Evolutionary conservation across 2,888 invertebrate genomes (phyloP), one percentile per base, ranked within the genome.

Genomic region (Lasioglossum pauxillum): DNA sequence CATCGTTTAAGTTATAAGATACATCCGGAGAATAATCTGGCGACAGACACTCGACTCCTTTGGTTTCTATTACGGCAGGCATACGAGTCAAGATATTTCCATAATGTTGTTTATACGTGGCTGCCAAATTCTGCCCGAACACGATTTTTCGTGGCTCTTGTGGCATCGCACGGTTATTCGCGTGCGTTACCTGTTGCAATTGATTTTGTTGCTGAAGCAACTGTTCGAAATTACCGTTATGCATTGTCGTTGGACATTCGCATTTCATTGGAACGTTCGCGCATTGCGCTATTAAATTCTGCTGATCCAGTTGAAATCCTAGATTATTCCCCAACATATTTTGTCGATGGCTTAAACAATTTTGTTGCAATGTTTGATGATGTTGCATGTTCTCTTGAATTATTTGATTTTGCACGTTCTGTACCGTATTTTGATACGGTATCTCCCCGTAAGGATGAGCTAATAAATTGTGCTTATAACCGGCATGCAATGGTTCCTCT

Each of bases 361-460:
- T 93, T 38, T 94, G 94, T 67, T 95, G 93, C 19, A 91, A 53
- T 35, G 92, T 93, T 78, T 94, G 94, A 85, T 93, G 91, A 27
- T 94, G 94, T 14, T 95, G 94, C 95, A 95, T 95, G 60, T 94
- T 95, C 69, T 95, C 95, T 77, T 95, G 95, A 71, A 95, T 95
- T 85, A 95, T 95, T 67, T 95, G 95, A 91, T 95, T 95, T 67
- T 95, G 94, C 7, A 95, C 95, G 82, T 95, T 95, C 78, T 95
- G 95, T 2, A 95, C 95, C 0, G 94, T 89, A 78, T 95, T 95
- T 84, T 95, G 95, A 76, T 91, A 92, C 0, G 95, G 94, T 57
- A 95, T 86, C 44, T 95, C 95, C 60, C 91, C 93, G 46, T 93
- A 95, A 0, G 90, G 89, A 71, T 85, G 85, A 46, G 12, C 73